Evolutionary conservation across 2,888 invertebrate genomes (phyloP), one percentile per base, ranked within the genome.

Genomic region (Papilio protenor): DNA sequence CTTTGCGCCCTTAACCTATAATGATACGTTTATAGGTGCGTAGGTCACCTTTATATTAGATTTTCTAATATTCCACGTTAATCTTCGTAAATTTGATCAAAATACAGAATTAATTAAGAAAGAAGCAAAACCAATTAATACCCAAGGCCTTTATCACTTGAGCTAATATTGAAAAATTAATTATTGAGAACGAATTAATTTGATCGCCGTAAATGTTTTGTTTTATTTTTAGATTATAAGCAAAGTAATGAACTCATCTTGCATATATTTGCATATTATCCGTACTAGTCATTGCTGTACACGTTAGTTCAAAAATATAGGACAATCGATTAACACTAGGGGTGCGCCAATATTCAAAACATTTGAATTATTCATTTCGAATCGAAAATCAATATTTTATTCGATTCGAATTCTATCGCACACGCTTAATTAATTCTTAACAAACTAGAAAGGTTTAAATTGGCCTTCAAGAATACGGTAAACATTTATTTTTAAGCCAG

Each of bases 131-230:
- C 55, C 75, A 66, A 66, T 75, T 64, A 75, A 66, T 66, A 12
- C n/a, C 27, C 47, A 64, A 74, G 64, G 64, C 45, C 45, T 45
- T 21, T 16, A 47, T 27, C 64, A 64, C 64, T 64, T 64, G 5
- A n/a, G 64, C 14, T 33, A 64, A 64, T 64, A 74, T 49, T 75
- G 40, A 52, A 75, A 66, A 66, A 74, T 21, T 75, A 40, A 75
- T 75, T 75, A 75, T 66, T 40, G 64, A n/a, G 33, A 75, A 27
- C 52, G 47, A 75, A n/a, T n/a, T 66, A 40, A 75, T 71, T 70
- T 47, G 70, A 71, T 33, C 18, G 64, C 18, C 18, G 33, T 64
- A 4, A n/a, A 64, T 33, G 40, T n/a, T 33, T 64, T 40, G 18
- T 18, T 64, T 64, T n/a, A n/a, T 61, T 33, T 64, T 64, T 1